Evolutionary conservation across 37 sponge, comb jelly and placozoan genomes (phyloP).

Genomic region (Axinella damicornis): DNA sequence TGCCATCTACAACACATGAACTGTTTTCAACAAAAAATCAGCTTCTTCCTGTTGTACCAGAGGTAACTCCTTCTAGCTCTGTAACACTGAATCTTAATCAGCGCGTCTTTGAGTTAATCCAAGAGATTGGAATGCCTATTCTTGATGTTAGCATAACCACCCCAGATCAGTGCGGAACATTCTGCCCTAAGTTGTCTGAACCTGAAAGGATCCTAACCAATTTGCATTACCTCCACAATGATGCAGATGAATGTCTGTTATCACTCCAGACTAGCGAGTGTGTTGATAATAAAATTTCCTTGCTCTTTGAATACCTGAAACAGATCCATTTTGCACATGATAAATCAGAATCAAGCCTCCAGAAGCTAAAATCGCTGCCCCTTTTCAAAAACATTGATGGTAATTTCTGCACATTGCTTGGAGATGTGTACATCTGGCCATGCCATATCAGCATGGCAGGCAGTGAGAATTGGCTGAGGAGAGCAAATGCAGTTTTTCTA

Average conservation of each 20-base stretch:
- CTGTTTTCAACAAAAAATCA: not conserved
- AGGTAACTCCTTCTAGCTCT: not conserved
- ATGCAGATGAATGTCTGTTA: not conserved
- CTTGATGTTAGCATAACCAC: not conserved
- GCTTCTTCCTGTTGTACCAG: constrained; percentile 2
- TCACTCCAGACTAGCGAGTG: not conserved
- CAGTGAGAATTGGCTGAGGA: constrained; percentile 28
- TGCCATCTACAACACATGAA: not conserved
- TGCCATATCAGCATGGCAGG: not conserved
- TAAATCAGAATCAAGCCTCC: not conserved
- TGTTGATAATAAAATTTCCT: not conserved
- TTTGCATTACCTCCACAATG: not conserved
- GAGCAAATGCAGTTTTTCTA: constrained; percentile 27
- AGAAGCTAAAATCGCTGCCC: not conserved
- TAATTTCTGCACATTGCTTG: not conserved
- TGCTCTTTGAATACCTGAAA: not conserved
- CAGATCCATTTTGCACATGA: not conserved
- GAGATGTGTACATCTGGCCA: constrained; percentile 36
- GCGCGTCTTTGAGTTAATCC: not conserved
- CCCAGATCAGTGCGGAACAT: not conserved
- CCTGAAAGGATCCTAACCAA: not conserved
- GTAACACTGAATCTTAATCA: not conserved
- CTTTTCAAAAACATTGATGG: not conserved
- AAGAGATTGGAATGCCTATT: constrained; percentile 5
- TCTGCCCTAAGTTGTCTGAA: constrained; percentile 4